Conservation (phyloP, 2,113 vertebrate genomes). For the Gorsachius goisagi region DNA sequence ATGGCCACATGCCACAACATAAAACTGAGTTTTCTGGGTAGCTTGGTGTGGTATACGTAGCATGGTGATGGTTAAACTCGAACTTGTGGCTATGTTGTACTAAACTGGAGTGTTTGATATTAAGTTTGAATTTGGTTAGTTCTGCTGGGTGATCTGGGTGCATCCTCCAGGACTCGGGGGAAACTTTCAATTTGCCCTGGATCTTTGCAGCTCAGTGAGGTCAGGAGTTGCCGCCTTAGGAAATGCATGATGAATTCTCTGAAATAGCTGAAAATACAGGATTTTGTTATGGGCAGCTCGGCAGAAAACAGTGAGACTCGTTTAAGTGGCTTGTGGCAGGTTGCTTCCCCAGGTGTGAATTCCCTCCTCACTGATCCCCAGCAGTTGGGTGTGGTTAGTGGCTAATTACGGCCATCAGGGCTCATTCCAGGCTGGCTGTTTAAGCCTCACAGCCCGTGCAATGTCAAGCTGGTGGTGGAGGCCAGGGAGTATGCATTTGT, state of each 20-base stretch:
- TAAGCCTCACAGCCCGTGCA: fast-evolving
- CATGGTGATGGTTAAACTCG: fast-evolving
- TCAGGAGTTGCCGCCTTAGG: not conserved
- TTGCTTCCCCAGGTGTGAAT: not conserved
- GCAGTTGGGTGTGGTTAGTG: not conserved
- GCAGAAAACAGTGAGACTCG: fast-evolving
- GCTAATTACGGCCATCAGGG: not conserved
- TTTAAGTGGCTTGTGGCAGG: no score
- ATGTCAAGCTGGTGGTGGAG: fast-evolving
- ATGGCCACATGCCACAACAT: fast-evolving
- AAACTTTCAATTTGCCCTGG: fast-evolving
- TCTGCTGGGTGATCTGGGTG: not conserved
- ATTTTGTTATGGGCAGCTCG: no score
- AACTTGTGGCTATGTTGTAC: fast-evolving
- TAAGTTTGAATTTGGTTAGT: fast-evolving
- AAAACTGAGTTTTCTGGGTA: not conserved
- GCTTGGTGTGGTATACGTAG: no score
- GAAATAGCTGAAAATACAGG: fast-evolving
- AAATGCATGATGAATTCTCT: fast-evolving
- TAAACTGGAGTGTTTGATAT: fast-evolving
- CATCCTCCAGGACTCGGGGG: not conserved
- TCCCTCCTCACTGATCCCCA: no score
- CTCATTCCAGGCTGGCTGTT: not conserved
- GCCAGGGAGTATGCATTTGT: not conserved
- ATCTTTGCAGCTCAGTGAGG: not conserved